Evolutionary conservation across 1,140 invertebrate species (phyloP).

Genomic region (Ceratina australensis): DNA sequence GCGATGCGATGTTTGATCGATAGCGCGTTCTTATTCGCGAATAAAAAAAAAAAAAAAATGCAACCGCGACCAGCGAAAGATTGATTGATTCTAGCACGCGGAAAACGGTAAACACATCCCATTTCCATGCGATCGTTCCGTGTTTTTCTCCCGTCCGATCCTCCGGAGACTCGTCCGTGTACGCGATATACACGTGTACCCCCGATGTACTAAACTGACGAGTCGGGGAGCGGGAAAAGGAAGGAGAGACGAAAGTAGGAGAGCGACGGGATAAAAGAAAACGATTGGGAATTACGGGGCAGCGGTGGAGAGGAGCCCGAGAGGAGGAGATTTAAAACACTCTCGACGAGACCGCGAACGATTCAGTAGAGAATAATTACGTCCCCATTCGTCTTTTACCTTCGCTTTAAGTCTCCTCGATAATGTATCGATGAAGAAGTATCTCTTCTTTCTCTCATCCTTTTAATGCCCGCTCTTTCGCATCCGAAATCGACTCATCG

Average conservation of each 20-base stretch:
- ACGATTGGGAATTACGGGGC: neutral
- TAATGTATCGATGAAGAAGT: neutral
- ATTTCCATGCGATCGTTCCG: slow-evolving; percentile 32
- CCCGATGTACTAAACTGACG: neutral
- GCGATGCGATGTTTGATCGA: slow-evolving; percentile 34
- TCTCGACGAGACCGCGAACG: slow-evolving; percentile 5
- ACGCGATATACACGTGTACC: slow-evolving; percentile 3
- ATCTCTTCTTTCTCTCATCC: neutral
- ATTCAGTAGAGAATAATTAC: slow-evolving; percentile 25
- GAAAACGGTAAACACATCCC: slow-evolving; percentile 35
- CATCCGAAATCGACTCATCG: neutral
- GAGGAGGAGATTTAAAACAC: slow-evolving; percentile 10
- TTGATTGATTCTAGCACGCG: slow-evolving; percentile 29
- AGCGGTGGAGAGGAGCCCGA: neutral
- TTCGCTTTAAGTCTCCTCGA: slow-evolving; percentile 15
- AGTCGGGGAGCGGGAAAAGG: neutral
- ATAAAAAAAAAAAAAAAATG: slow-evolving; percentile 38
- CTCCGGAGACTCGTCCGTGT: neutral
- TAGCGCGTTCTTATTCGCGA: slow-evolving; percentile 13
- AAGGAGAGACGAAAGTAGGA: neutral
- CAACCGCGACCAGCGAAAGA: slow-evolving; percentile 4
- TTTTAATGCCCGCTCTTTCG: neutral
- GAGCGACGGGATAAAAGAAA: too few relatives aligned
- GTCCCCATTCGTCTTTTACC: neutral
- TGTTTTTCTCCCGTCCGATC: slow-evolving; percentile 9